Evolutionary conservation across 1,140 invertebrate genomes (phyloP), one percentile per base, ranked within the genome.

Genomic region (Thaumetopoea pityocampa): DNA sequence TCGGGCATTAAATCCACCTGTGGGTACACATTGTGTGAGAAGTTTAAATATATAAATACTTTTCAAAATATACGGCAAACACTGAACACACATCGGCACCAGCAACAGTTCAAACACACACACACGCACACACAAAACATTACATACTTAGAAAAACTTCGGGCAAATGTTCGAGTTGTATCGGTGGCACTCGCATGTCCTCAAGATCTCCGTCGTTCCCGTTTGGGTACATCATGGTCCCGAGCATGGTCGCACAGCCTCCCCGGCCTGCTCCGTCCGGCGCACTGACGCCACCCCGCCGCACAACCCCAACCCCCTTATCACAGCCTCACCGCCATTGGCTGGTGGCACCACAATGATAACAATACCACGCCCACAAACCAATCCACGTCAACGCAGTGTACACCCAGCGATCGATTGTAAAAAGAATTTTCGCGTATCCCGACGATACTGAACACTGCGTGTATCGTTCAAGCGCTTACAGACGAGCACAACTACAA

Each of bases 81-180:
- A 46, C 18, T 46, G 12, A 33, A 44, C 51, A 50, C 45, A 56
- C 26, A 33, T 35, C 37, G n/a, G 15, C 41, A 49, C 43, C 14
- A 33, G 23, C 32, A 26, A 37, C 20, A 51, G 35, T 49, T 24
- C 29, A 42, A 50, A 51, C 33, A 52, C 43, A 60, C 45, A 51
- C 41, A 46, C 51, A 61, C 51, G 40, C 30, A 53, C 54, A 67
- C 47, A 49, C 52, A 58, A 50, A 46, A 42, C 40, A 29, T 33
- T 69, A 89, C 89, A 88, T 89, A 93, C 92, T 91, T 58, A 92
- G 85, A 47, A 93, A 87, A 70, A 92, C 89, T 69, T 92, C 89
- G 1, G 92, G 92, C 40, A 93, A 87, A 72, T 91, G 88, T 67
- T 92, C 91, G 46, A 92, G 76, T 59, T 90, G 89, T 59, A 91